Base-by-base conservation (phyloP, 2,888 invertebrate species). In the Chironomus tentans region DNA sequence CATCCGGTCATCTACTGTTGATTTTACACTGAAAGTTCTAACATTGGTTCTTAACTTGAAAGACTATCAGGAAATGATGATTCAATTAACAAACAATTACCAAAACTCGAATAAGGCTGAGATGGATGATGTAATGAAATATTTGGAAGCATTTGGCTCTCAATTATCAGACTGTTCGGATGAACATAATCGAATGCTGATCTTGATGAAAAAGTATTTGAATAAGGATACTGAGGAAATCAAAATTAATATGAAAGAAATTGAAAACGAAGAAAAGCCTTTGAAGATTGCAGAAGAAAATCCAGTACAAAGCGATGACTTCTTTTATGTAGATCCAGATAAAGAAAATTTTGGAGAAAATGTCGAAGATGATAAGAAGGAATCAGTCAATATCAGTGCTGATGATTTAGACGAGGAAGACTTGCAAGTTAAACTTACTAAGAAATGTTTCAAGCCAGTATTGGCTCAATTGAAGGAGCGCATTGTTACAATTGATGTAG, bases 381-480 rank as follows among this genome's bases (percentile, higher is more conserved):
- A 7, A 38, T 38, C 38, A 1, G 10, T n/a, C n/a, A n/a, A 28
- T 28, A 5, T 38, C 10, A 13, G 4, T 21, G 46, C 15, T 38
- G 48, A 65, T 22, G 74, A 73, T 24, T 38, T 47, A 24, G 18
- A 46, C 0, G 69, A 69, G 10, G 69, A 69, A 69, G 46, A 69
- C 3, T 69, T 69, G 12, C 46, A 46, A 28, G n/a, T 28, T 5
- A n/a, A 69, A 46, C 1, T n/a, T 7, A 46, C 83, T 0, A 82
- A 82, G 75, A 81, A 81, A n/a, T 82, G 80, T 78, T 84, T 84
- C 46, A 82, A 82, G 70, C 84, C 84, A 0, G 84, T 84, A 4
- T 79, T 84, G 6, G 81, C 80, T 7, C 84, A 84, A 77, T 80
- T 84, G 0, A 83, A 83, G 70, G 78, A 81, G 79, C 82, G 82